Evolutionary conservation across 2,113 vertebrate species (phyloP).

Genomic region (Plectropomus leopardus): DNA sequence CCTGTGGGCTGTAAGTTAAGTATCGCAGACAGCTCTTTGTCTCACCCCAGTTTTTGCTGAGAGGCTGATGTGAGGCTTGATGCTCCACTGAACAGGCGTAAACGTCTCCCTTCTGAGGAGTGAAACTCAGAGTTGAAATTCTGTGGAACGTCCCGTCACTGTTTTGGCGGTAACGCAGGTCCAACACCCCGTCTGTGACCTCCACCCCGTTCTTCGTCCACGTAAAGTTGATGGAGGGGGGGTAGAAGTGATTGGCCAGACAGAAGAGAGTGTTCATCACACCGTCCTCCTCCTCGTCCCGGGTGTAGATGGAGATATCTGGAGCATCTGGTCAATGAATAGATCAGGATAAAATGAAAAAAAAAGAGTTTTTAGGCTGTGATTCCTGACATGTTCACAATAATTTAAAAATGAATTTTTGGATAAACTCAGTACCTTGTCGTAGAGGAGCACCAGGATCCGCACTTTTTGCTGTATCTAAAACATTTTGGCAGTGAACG

Average conservation of each 20-base stretch:
- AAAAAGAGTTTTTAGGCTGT: neutral
- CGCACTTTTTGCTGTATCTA: neutral
- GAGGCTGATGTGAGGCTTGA: neutral
- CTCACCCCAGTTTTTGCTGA: constrained; percentile 31
- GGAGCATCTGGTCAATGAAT: constrained; percentile 27
- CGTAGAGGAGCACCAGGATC: neutral
- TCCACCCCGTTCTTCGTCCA: constrained; percentile 35
- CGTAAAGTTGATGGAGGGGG: constrained; percentile 42
- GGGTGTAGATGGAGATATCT: constrained; percentile 16
- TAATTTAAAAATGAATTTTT: neutral
- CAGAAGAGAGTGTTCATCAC: constrained; percentile 42
- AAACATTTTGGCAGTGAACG: constrained; percentile 15
- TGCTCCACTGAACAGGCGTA: constrained; percentile 33
- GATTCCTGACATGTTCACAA: neutral
- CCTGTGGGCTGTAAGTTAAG: no score
- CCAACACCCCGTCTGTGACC: neutral
- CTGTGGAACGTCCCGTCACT: constrained; percentile 33
- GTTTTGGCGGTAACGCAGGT: constrained; percentile 18
- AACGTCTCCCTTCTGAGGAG: constrained; percentile 3
- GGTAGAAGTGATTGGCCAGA: constrained; percentile 37
- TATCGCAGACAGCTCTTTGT: neutral
- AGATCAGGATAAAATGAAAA: neutral
- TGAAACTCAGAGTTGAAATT: constrained; percentile 8
- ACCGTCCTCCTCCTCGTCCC: constrained; percentile 8
- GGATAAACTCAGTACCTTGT: constrained; percentile 15